phyloP scores from a whole-genome alignment of 2,113 vertebrate genomes.

The Stomatorhinus ivindoensis region DNA sequence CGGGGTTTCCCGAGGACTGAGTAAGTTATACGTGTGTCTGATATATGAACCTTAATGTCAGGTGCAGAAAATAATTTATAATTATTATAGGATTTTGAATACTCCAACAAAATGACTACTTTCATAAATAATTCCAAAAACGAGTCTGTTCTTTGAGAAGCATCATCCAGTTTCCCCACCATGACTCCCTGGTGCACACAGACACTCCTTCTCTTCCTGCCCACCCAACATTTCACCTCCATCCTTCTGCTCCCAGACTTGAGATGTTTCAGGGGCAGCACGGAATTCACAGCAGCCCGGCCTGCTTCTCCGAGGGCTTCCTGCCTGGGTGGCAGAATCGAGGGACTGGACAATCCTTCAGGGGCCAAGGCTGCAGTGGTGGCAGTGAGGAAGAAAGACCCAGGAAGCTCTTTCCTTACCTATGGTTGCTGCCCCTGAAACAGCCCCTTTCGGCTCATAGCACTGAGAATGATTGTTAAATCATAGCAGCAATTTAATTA shows the following conservation, averaged over 20 bases:
- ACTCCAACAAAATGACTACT: not conserved
- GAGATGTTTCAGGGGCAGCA: constrained; percentile 44
- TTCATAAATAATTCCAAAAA: not conserved
- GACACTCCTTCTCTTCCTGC: not conserved
- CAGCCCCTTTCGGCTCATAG: not conserved
- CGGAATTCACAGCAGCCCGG: constrained; percentile 54
- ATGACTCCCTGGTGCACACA: not conserved
- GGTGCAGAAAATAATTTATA: not conserved
- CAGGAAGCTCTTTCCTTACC: not conserved
- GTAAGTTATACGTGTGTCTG: not conserved
- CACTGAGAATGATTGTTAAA: not conserved
- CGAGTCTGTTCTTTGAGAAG: not conserved
- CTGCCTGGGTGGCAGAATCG: constrained; percentile 58
- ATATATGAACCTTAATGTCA: not conserved
- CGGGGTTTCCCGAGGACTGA: too few species aligned
- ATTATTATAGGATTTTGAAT: not conserved
- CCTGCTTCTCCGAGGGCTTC: constrained; percentile 59
- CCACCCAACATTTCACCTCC: not conserved
- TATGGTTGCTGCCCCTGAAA: not conserved
- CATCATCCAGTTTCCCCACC: not conserved
- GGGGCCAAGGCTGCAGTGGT: constrained; percentile 29
- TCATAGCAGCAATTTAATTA: not conserved
- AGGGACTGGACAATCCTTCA: constrained; percentile 53
- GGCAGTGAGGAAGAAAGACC: not conserved
- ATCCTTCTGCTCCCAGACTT: constrained; percentile 12